phyloP scores from a whole-genome alignment of 2,888 invertebrate species.

The Ephialtes manifestator region DNA sequence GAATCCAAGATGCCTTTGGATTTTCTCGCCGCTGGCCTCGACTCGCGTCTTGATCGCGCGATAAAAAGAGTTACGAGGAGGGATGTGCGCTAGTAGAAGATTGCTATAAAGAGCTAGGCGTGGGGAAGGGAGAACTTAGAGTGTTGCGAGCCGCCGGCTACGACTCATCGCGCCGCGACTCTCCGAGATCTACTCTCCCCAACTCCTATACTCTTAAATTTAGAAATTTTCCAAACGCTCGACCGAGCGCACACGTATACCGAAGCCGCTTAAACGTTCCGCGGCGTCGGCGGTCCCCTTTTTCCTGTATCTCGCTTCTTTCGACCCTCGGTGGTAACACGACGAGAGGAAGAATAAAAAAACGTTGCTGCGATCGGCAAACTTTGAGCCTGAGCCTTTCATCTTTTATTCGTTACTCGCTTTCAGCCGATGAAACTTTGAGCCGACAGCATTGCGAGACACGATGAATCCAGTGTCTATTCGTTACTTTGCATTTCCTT shows the following conservation, averaged over 20 bases:
- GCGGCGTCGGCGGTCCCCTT: slow-evolving; percentile 29
- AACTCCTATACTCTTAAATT: slow-evolving; percentile 80
- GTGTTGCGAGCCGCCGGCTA: slow-evolving; percentile 1
- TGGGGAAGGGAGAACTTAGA: slow-evolving; percentile 3
- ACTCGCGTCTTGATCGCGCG: slow-evolving; percentile 35
- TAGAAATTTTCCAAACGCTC: slow-evolving; percentile 78
- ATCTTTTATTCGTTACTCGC: slow-evolving; percentile 26
- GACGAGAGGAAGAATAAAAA: slow-evolving; percentile 19
- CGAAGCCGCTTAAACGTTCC: slow-evolving; percentile 57
- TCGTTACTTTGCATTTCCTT: background rate
- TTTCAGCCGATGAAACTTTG: background rate
- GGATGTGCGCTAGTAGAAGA: slow-evolving; percentile 39
- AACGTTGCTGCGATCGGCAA: slow-evolving; percentile 43
- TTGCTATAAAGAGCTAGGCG: slow-evolving; percentile 60
- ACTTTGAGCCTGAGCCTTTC: slow-evolving; percentile 19
- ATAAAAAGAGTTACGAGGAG: slow-evolving; percentile 54
- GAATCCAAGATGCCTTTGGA: slow-evolving; percentile 8
- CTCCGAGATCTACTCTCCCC: slow-evolving; percentile 45
- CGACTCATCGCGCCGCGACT: slow-evolving; percentile 5
- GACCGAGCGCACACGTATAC: slow-evolving; percentile 33
- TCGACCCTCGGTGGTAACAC: slow-evolving; percentile 43
- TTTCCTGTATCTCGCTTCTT: slow-evolving; percentile 31
- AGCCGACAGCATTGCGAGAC: background rate
- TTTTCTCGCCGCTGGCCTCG: slow-evolving; percentile 19
- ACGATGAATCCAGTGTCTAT: background rate